Percentiles rank a stretch among this genome's conserved stretches.
Evolutionary conservation across 2,888 invertebrate genomes (phyloP).

Genomic region (Stenotaenia linearis): DNA sequence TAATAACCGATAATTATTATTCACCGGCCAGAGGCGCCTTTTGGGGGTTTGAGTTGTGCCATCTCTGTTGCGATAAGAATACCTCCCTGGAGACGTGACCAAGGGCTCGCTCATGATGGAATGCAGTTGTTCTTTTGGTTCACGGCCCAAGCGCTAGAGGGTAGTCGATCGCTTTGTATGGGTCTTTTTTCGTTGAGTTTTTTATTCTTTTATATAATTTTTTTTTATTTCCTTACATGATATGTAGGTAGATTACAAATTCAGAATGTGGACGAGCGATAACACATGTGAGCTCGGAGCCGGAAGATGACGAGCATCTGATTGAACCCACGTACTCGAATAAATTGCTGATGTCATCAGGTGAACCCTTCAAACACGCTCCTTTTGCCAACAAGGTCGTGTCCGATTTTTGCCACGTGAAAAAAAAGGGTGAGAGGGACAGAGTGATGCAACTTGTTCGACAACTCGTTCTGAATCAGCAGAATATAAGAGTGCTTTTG

Average conservation of each 20-base stretch:
- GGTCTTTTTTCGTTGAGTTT: neutral
- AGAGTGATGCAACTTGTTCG: neutral
- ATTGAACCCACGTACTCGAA: neutral
- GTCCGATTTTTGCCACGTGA: conserved; percentile 8
- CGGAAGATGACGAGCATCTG: neutral
- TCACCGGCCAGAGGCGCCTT: neutral
- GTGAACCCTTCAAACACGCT: neutral
- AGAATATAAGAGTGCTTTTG: neutral
- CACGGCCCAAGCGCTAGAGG: conserved; percentile 10
- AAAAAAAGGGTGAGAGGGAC: neutral
- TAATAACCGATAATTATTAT: conserved; percentile 26
- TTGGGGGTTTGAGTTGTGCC: neutral
- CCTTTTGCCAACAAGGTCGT: neutral
- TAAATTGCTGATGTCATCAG: conserved; percentile 10
- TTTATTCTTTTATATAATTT: neutral
- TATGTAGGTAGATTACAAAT: conserved; percentile 3
- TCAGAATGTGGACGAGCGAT: neutral
- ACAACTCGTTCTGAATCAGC: neutral
- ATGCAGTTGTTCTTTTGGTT: conserved; percentile 16
- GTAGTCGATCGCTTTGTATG: neutral
- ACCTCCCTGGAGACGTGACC: conserved; percentile 2
- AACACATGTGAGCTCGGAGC: neutral
- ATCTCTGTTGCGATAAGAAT: neutral
- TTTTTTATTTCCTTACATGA: neutral
- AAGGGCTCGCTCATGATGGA: conserved; percentile 19